A percentile compares a stretch with the other conserved stretches of the same genome.
Evolutionary conservation across 2,888 invertebrate species (phyloP).

Genomic region (Parnassius orleans): DNA sequence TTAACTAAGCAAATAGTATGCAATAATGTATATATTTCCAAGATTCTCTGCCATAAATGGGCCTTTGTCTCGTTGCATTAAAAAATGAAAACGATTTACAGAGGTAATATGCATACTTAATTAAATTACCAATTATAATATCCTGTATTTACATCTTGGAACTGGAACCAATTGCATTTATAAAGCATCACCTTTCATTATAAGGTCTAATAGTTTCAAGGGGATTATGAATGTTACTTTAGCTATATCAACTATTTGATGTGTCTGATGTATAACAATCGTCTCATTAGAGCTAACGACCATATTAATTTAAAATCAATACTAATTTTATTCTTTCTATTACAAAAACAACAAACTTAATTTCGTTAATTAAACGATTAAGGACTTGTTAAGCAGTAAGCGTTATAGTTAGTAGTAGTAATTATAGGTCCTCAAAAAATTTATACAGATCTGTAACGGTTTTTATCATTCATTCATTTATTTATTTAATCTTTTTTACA

Average conservation of each 20-base stretch:
- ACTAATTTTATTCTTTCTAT: background rate
- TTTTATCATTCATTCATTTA: too few relatives aligned
- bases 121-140: constrained; percentile 7
- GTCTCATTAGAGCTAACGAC: background rate
- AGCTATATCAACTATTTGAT: background rate
- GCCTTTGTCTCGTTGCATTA: background rate
- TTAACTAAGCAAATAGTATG: background rate
- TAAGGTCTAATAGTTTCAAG: background rate
- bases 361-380: too few relatives aligned
- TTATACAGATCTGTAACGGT: too few relatives aligned
- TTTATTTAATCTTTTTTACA: too few relatives aligned
- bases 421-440: too few relatives aligned
- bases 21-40: constrained; percentile 12
- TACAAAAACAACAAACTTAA: too few relatives aligned
- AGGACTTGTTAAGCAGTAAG: too few relatives aligned
- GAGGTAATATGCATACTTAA: background rate
- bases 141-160: background rate
- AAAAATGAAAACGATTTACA: background rate
- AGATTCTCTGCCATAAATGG: background rate
- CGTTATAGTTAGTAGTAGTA: too few relatives aligned
- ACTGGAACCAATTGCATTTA: constrained; percentile 8
- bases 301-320: constrained; percentile 2
- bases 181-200: background rate
- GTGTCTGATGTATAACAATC: background rate
- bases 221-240: constrained; percentile 13